These are phyloP conservation scores for Chionomys nivalis DNA, from an alignment of 2,113 vertebrate species.

Conservation along the genomic window DNA sequence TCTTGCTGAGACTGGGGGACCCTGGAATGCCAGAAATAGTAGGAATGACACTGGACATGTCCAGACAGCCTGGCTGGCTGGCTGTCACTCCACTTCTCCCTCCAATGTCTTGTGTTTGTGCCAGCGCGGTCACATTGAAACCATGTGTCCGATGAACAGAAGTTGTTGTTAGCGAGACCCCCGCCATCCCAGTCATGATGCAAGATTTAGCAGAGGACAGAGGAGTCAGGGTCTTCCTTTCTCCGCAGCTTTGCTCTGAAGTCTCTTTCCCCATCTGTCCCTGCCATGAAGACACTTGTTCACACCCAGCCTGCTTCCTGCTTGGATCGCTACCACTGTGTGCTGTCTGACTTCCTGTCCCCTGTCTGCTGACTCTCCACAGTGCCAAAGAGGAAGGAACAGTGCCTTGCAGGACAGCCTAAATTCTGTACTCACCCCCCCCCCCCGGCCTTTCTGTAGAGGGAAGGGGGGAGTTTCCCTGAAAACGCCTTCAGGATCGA, in stretches of 20 bases:
- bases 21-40: background rate
- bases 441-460: background rate
- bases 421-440: background rate
- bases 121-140: background rate
- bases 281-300: constrained; percentile 61
- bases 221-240: background rate
- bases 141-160: background rate
- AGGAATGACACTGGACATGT: background rate
- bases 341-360: constrained; percentile 43
- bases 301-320: constrained; percentile 59
- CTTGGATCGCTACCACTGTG: constrained; percentile 58
- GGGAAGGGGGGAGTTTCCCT: background rate
- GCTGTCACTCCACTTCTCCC: background rate
- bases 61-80: background rate
- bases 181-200: no score
- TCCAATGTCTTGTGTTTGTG: background rate
- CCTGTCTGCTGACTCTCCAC: background rate
- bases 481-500: background rate
- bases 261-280: constrained; percentile 61
- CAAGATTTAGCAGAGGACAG: background rate
- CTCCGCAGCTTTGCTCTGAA: background rate
- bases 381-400: background rate
- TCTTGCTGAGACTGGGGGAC: background rate
- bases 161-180: background rate
- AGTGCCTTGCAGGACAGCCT: background rate